Evolutionary conservation across 1,140 invertebrate species (phyloP).

Genomic region (Bicyclus anynana): DNA sequence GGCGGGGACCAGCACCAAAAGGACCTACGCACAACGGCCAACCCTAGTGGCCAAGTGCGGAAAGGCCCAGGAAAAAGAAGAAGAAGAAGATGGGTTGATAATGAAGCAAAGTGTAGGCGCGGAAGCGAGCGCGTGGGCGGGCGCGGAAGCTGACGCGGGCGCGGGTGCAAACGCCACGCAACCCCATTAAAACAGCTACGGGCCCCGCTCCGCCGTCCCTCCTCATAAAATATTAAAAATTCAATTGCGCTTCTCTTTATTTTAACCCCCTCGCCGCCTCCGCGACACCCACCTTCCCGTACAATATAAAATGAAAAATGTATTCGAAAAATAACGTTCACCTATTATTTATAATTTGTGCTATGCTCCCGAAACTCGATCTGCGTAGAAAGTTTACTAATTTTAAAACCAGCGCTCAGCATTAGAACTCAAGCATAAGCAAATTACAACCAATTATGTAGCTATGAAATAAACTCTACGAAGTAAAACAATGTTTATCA

Average conservation of each 20-base stretch:
- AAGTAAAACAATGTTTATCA: too few species aligned
- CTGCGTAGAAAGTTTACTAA: constrained; percentile 26
- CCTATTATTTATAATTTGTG: constrained; percentile 77
- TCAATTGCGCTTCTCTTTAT: constrained; percentile 79
- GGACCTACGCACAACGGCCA: too few species aligned
- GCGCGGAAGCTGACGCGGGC: constrained; percentile 13
- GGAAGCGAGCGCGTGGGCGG: constrained; percentile 8
- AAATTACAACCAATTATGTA: too few species aligned
- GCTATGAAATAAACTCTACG: too few species aligned
- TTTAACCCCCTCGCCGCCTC: constrained; percentile 66
- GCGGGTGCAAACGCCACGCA: constrained; percentile 33
- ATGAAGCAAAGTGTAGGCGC: too few species aligned
- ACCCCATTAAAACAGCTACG: constrained; percentile 74
- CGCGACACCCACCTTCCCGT: constrained; percentile 57
- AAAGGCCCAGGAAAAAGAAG: too few species aligned
- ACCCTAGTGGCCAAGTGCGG: too few species aligned
- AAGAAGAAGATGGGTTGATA: too few species aligned
- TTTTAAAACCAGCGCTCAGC: too few species aligned
- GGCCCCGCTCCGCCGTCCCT: constrained; percentile 53
- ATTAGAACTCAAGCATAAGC: too few species aligned
- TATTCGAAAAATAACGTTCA: constrained; percentile 75
- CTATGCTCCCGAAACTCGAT: constrained; percentile 34
- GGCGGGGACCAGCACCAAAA: too few species aligned
- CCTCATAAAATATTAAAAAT: constrained; percentile 79
- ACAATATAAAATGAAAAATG: constrained; percentile 78